Conservation (phyloP, 2,113 vertebrate species). For the Orycteropus afer region DNA sequence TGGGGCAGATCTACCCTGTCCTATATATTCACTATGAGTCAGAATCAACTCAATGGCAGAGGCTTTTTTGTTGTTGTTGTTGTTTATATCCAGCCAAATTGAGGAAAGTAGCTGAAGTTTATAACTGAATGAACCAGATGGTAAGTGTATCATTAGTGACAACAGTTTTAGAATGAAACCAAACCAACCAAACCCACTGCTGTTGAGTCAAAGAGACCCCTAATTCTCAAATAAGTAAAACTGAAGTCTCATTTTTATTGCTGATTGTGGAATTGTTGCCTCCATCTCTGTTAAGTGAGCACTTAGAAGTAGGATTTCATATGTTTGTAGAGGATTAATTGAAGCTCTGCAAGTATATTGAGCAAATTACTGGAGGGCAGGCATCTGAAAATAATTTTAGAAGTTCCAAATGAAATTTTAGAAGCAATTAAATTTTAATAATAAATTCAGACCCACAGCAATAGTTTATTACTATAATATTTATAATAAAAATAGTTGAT, state of each 20-base stretch:
- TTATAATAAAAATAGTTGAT: background rate
- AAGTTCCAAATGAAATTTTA: slow-evolving; percentile 45
- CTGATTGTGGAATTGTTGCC: background rate
- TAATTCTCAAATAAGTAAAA: background rate
- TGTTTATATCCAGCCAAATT: background rate
- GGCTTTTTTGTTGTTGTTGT: too few relatives aligned
- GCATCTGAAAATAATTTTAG: background rate
- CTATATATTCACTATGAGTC: too few relatives aligned
- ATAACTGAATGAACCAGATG: background rate
- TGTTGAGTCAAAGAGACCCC: background rate
- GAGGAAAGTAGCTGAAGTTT: background rate
- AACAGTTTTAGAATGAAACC: background rate
- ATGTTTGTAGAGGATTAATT: background rate
- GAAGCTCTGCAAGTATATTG: background rate
- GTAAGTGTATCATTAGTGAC: background rate
- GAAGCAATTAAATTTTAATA: slow-evolving; percentile 14
- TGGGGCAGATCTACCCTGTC: too few relatives aligned
- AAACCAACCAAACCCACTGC: too few relatives aligned
- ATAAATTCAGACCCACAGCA: background rate
- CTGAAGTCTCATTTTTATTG: background rate
- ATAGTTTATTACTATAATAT: background rate
- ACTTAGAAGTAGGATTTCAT: background rate
- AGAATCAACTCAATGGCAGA: too few relatives aligned
- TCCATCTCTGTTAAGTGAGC: background rate
- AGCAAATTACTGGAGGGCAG: background rate